Conservation (phyloP, 2,797 vertebrate species). For the Emys orbicularis region DNA sequence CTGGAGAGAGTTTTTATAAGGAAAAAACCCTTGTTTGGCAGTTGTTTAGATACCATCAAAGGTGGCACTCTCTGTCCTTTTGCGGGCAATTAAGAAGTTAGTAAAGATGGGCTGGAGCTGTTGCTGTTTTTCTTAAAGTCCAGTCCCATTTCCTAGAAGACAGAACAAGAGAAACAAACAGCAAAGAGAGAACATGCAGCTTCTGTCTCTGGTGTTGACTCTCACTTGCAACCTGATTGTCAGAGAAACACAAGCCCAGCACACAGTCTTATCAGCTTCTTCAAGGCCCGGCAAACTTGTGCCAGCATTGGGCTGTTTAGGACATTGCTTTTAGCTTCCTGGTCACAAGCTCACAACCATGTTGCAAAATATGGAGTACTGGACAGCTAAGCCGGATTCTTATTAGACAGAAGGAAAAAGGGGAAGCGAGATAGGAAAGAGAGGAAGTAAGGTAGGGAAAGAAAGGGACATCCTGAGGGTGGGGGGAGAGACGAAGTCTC, state of each 20-base stretch:
- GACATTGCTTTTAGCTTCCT: neutral
- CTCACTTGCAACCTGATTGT: no score
- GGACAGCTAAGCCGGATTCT: neutral
- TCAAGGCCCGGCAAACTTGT: neutral
- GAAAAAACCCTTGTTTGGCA: neutral
- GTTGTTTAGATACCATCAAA: neutral
- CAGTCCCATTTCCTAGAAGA: no score
- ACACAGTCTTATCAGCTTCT: no score
- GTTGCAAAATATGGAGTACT: no score
- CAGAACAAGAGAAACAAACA: no score
- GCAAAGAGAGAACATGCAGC: no score
- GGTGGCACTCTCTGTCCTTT: no score
- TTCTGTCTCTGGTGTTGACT: no score
- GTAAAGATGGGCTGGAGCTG: no score
- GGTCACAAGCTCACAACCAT: neutral
- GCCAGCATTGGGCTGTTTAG: neutral
- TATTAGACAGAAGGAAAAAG: neutral
- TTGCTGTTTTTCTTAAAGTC: no score
- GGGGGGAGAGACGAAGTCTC: neutral
- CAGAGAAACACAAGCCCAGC: no score
- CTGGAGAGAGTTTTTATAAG: neutral
- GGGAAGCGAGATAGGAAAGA: neutral
- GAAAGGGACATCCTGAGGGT: neutral
- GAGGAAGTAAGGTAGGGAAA: neutral
- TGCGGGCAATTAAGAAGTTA: no score